These are phyloP conservation scores for Hyperoodon ampullatus DNA, from an alignment of 2,113 vertebrate species.

Conservation along the genomic window DNA sequence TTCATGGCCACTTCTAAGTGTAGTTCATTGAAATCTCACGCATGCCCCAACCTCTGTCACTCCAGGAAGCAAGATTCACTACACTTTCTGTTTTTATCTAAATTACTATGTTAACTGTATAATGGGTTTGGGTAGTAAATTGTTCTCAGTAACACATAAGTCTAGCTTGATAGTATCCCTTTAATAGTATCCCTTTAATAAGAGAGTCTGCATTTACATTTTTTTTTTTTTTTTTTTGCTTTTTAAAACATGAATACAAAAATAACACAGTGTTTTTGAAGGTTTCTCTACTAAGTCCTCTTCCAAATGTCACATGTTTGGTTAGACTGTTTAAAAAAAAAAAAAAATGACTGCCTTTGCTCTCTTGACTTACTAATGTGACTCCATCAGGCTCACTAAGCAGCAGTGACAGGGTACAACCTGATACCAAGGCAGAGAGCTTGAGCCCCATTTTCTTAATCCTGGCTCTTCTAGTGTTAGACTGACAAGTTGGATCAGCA, in stretches of 20 bases:
- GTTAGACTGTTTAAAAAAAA: conserved; percentile 68
- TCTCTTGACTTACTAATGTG: conserved; percentile 77
- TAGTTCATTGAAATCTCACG: conserved; percentile 94
- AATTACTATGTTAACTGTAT: conserved; percentile 77
- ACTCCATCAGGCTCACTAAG: conserved; percentile 71
- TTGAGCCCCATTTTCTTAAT: conserved; percentile 62
- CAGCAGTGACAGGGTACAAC: conserved; percentile 64
- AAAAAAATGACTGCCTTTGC: conserved; percentile 71
- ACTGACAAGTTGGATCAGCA: conserved; percentile 62
- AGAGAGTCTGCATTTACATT: conserved; percentile 55
- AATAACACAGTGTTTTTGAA: conserved; percentile 42
- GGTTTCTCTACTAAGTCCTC: conserved; percentile 74
- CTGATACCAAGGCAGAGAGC: conserved; percentile 70
- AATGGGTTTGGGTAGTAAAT: conserved; percentile 72
- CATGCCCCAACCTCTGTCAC: conserved; percentile 87
- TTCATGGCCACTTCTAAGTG: conserved; percentile 89
- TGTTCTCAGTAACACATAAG: conserved; percentile 72
- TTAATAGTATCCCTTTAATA: conserved; percentile 75
- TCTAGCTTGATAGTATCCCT: conserved; percentile 65
- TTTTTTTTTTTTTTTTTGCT: background rate
- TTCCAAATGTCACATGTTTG: conserved; percentile 80
- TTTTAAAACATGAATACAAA: conserved; percentile 50
- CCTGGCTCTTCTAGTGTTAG: conserved; percentile 40
- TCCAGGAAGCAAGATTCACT: conserved; percentile 81
- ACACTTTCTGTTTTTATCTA: conserved; percentile 78